phyloP scores from a whole-genome alignment of 2,797 vertebrate genomes.

The Harpagifer antarcticus region DNA sequence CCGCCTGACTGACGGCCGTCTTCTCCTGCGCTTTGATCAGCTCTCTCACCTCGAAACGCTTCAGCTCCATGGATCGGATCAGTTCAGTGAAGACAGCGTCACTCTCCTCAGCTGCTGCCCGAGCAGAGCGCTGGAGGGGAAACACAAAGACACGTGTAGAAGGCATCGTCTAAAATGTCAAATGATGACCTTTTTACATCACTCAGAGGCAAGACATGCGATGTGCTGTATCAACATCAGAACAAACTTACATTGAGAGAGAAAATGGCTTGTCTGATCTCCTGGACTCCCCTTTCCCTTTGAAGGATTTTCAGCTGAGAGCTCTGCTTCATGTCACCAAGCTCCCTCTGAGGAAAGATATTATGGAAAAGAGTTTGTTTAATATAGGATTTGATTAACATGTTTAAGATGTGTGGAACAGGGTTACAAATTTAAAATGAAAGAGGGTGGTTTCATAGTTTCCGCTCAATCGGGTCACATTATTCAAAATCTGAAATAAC shows the following conservation, averaged over 20 bases:
- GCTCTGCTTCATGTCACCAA: conserved; percentile 75
- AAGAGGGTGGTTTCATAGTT: neutral
- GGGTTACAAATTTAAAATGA: neutral
- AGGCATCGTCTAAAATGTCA: neutral
- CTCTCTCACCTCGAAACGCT: conserved; percentile 82
- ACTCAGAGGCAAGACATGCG: neutral
- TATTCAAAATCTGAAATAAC: neutral
- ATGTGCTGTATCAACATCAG: neutral
- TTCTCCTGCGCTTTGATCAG: conserved; percentile 83
- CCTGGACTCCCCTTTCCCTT: conserved; percentile 79
- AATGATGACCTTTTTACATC: too few relatives aligned
- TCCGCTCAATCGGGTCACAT: neutral
- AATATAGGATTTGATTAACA: neutral
- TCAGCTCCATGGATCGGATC: conserved; percentile 81
- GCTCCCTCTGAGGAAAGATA: conserved; percentile 67
- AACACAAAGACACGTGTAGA: neutral
- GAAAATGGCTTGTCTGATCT: conserved; percentile 81
- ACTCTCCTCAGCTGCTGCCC: conserved; percentile 74
- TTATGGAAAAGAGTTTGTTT: neutral
- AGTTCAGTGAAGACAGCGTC: conserved; percentile 81
- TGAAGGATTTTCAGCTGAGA: conserved; percentile 79
- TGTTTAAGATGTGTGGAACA: neutral
- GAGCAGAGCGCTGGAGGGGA: conserved; percentile 75
- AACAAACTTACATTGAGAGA: conserved; percentile 77
- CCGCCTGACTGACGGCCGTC: conserved; percentile 67